Base-by-base conservation (phyloP, 1,140 invertebrate genomes). In the Globodera rostochiensis region DNA sequence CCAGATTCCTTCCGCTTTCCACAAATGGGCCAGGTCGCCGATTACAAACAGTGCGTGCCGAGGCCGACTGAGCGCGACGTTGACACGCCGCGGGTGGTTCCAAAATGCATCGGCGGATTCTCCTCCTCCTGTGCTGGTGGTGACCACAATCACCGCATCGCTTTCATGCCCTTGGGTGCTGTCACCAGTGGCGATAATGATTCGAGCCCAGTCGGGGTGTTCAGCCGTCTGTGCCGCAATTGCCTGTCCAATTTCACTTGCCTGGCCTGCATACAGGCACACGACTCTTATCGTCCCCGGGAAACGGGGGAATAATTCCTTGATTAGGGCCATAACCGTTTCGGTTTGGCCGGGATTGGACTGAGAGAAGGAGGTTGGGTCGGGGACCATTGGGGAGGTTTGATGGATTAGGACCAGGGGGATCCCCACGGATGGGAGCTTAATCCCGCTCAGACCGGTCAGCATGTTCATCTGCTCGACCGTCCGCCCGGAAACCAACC, bases 21-120 rank as follows among this genome's bases (percentile, higher is more conserved):
- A 74, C 19, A 74, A n/a, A n/a, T 50, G 47, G 19, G n/a, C 21
- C 6, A 74, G 4, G 11, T 74, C 73, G 7, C 73, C 73, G 7
- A 74, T 4, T 6, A 74, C 36, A 4, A 74, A 21, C 9, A 74
- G 8, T 6, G 21, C 73, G 53, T 36, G 53, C 73, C 73, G 47
- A 3, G 47, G 47, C n/a, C 73, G 73, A 11, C 73, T 74, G 73
- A 74, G 73, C 7, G 73, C 73, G 21, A 74, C 73, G 36, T 74
- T 74, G 19, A 74, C 73, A 1, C 73, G 21, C 19, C 73, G 21
- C 53, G 47, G 47, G 25, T 74, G 19, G 25, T 74, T 74, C 73
- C 73, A 74, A 11, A 74, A 74, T 6, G 73, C 73, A 45, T 45
- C 36, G 7, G 47, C n/a, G 11, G 4, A n/a, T 0, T 21, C 73